Conservation (phyloP, 2,888 invertebrate genomes). For the Gari tellinella region DNA sequence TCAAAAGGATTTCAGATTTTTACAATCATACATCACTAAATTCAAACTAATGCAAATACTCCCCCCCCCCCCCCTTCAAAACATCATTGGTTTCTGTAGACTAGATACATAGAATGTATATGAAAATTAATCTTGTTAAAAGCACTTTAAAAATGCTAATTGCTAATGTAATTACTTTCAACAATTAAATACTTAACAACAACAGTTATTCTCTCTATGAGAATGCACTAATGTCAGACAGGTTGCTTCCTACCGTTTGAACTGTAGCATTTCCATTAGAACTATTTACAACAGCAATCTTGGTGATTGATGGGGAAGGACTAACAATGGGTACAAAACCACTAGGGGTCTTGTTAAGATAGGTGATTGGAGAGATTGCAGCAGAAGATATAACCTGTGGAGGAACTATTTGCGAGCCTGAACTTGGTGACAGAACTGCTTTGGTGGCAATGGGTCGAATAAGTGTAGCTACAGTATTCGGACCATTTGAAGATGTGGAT, state of each 20-base stretch:
- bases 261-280: no score
- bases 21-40: no score
- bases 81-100: slow-evolving; percentile 9
- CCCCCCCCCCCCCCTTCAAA: no score
- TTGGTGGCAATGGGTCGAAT: slow-evolving; percentile 54
- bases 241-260: not conserved
- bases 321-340: slow-evolving; percentile 49
- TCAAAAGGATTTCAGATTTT: no score
- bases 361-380: slow-evolving; percentile 18
- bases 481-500: not conserved
- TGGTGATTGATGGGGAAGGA: no score
- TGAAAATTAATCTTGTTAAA: slow-evolving; percentile 26
- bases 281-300: no score
- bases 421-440: slow-evolving; percentile 37
- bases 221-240: slow-evolving; percentile 4
- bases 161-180: slow-evolving; percentile 1
- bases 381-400: slow-evolving; percentile 35
- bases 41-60: no score
- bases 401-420: slow-evolving; percentile 44
- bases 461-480: slow-evolving; percentile 20
- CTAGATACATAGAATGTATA: slow-evolving; percentile 34
- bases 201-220: slow-evolving; percentile 20
- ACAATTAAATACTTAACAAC: slow-evolving; percentile 39
- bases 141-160: slow-evolving; percentile 39
- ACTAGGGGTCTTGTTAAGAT: slow-evolving; percentile 34